Percentiles rank a stretch among this genome's conserved stretches.
phyloP scores from a whole-genome alignment of 2,113 vertebrate species.

The Burhinus oedicnemus region DNA sequence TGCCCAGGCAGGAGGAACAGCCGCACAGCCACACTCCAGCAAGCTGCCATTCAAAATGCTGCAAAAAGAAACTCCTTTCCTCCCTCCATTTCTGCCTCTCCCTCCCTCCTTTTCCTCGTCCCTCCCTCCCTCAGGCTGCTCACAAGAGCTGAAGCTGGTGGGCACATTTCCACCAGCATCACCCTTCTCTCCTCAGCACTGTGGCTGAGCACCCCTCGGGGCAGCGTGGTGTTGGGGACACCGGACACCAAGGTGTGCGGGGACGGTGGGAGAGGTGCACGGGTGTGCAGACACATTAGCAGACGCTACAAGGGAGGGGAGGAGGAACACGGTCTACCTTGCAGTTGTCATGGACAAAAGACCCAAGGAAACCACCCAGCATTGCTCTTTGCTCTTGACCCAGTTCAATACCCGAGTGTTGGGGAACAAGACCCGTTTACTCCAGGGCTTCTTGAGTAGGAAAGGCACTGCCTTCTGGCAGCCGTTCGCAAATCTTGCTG shows the following conservation, averaged over 20 bases:
- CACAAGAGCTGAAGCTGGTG: background rate
- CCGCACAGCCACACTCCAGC: background rate
- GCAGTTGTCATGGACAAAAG: background rate
- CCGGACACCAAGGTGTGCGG: rapidly evolving
- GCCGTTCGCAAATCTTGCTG: background rate
- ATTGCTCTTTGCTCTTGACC: background rate
- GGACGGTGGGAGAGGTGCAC: no score
- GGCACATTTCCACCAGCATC: background rate
- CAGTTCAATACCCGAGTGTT: background rate
- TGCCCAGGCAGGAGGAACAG: background rate
- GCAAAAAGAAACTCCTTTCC: background rate
- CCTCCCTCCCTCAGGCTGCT: background rate
- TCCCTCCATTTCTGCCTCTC: background rate
- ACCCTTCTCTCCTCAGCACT: background rate
- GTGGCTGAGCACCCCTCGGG: background rate
- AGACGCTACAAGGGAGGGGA: background rate
- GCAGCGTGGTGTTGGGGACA: background rate
- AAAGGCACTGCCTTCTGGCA: background rate
- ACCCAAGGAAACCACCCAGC: background rate
- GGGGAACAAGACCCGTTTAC: background rate
- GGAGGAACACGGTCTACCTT: background rate
- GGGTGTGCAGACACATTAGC: background rate
- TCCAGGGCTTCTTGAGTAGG: background rate
- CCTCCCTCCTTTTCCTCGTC: background rate
- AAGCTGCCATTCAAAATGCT: background rate